Evolutionary conservation across 2,113 vertebrate species (phyloP).

Genomic region (Hippocampus abdominalis): DNA sequence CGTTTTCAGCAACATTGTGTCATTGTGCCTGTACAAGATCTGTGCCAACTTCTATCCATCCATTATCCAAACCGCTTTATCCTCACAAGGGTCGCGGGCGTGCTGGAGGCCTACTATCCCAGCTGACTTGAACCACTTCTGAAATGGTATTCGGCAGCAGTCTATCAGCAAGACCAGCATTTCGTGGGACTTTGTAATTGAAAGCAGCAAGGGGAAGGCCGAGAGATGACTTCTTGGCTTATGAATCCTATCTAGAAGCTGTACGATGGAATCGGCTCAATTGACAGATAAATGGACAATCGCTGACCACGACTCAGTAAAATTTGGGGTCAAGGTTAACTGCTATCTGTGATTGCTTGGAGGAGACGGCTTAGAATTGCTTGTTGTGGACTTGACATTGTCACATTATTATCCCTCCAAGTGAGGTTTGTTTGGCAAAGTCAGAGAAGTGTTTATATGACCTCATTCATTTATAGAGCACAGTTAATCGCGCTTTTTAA

Average conservation of each 20-base stretch:
- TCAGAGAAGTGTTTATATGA: not conserved
- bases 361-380: not conserved
- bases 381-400: not conserved
- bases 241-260: conserved; percentile 34
- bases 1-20: conserved; percentile 12
- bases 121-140: not conserved
- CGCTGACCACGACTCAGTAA: not conserved
- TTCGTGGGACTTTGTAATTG: conserved; percentile 28
- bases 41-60: too few species aligned
- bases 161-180: conserved; percentile 2
- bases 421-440: not conserved
- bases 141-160: not conserved
- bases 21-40: not conserved
- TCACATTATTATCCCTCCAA: conserved; percentile 9
- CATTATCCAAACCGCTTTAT: too few species aligned
- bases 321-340: not conserved
- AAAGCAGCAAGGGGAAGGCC: conserved; percentile 21
- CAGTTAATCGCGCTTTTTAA: not conserved
- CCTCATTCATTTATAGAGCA: not conserved
- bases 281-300: conserved; percentile 31
- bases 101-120: too few species aligned
- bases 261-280: conserved; percentile 27
- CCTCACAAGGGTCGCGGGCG: too few species aligned
- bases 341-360: not conserved
- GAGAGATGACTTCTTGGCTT: conserved; percentile 19